These are phyloP conservation scores for Urocitellus parryii DNA, from an alignment of 2,113 vertebrate genomes.

Conservation along the genomic window DNA sequence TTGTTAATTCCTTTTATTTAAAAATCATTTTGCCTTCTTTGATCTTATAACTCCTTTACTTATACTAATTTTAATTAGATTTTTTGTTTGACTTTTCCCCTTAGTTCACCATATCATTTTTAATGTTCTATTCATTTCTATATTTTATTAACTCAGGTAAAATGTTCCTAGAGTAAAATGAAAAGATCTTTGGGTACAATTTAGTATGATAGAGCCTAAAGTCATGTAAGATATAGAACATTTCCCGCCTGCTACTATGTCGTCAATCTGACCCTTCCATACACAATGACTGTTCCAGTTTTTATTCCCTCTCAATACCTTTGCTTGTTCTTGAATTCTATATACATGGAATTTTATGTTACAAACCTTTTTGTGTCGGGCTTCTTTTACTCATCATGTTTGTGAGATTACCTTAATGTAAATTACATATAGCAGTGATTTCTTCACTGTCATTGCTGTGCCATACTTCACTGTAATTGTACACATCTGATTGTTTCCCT, in stretches of 20 bases:
- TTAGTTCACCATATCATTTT: constrained; percentile 23
- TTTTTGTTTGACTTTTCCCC: background rate
- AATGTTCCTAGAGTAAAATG: background rate
- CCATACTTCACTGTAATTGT: background rate
- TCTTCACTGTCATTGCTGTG: background rate
- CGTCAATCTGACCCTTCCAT: background rate
- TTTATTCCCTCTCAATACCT: background rate
- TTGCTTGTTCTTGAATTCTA: background rate
- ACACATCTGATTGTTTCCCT: background rate
- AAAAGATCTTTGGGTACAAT: constrained; percentile 17
- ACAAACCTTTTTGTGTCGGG: background rate
- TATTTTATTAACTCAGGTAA: constrained; percentile 40
- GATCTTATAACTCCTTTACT: background rate
- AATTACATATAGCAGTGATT: background rate
- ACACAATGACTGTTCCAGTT: background rate
- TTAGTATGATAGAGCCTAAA: background rate
- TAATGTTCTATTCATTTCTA: constrained; percentile 32
- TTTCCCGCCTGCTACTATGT: background rate
- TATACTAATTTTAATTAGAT: constrained; percentile 45
- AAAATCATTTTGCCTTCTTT: constrained; percentile 55
- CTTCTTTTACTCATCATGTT: background rate
- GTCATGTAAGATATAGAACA: background rate
- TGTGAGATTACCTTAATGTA: background rate
- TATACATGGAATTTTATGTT: background rate
- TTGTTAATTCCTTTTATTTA: constrained; percentile 37